A percentile compares a stretch with the other conserved stretches of the same genome.
These are phyloP conservation scores for Bhutanitis thaidina DNA, from an alignment of 2,888 invertebrate species.

Conservation along the genomic window DNA sequence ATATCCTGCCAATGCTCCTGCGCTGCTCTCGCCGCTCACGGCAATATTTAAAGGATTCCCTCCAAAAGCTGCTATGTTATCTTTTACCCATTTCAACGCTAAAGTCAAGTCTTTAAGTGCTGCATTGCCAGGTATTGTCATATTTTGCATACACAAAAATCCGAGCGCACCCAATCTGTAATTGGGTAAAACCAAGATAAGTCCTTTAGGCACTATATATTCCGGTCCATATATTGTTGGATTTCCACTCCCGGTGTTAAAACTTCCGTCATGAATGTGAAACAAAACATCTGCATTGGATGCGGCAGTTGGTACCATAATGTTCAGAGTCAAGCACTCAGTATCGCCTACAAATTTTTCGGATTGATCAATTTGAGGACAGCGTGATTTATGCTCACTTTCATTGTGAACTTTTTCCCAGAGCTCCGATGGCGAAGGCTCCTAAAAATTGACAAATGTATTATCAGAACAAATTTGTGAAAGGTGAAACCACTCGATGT, in stretches of 20 bases:
- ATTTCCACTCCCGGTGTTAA: conserved; percentile 49
- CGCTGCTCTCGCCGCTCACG: conserved; percentile 56
- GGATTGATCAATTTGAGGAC: conserved; percentile 45
- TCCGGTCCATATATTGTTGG: conserved; percentile 57
- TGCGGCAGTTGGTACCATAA: conserved; percentile 43
- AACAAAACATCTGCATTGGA: conserved; percentile 48
- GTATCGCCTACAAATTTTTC: conserved; percentile 35
- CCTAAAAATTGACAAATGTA: conserved; percentile 35
- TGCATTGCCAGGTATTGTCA: conserved; percentile 58
- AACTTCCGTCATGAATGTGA: conserved; percentile 62
- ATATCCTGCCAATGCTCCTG: conserved; percentile 54
- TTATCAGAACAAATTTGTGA: too few species aligned
- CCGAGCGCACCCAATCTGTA: conserved; percentile 64
- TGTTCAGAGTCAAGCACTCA: conserved; percentile 61
- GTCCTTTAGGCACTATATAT: conserved; percentile 42
- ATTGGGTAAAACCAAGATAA: conserved; percentile 59
- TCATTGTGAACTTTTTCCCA: conserved; percentile 35
- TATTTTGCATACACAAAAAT: conserved; percentile 55
- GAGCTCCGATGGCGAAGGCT: conserved; percentile 32
- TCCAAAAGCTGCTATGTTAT: conserved; percentile 55
- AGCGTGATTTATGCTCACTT: conserved; percentile 39
- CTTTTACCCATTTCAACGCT: conserved; percentile 54
- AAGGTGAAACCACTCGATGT: too few species aligned
- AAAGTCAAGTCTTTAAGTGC: conserved; percentile 58
- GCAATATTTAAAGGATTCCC: conserved; percentile 55